These are phyloP conservation scores for Agonopterix alstromeriana DNA, from an alignment of 2,888 invertebrate species.

Conservation along the genomic window DNA sequence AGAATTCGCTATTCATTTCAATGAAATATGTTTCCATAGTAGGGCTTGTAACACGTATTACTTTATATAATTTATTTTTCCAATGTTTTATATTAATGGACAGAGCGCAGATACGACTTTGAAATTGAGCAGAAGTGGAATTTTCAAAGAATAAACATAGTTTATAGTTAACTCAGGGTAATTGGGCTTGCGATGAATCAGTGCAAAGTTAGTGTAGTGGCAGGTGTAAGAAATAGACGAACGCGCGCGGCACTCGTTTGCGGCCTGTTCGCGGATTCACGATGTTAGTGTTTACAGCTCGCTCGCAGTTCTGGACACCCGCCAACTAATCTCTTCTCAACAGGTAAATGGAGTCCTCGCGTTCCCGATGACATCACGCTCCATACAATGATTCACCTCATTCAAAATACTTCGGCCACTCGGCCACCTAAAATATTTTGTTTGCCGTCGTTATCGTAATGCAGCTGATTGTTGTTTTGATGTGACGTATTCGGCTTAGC, in stretches of 20 bases:
- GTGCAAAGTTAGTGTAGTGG: conserved; percentile 5
- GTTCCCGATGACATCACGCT: conserved; percentile 56
- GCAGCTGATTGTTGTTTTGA: conserved; percentile 13
- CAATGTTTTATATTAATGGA: conserved; percentile 5
- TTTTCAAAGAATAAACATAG: conserved; percentile 14
- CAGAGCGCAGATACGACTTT: conserved; percentile 4
- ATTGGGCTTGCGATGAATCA: conserved; percentile 16
- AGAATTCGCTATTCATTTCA: no score
- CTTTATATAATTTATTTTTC: conserved; percentile 8
- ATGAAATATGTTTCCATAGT: no score
- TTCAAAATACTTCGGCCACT: conserved; percentile 43
- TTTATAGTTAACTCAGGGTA: conserved; percentile 3
- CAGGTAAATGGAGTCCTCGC: conserved; percentile 60
- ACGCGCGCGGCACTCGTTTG: conserved; percentile 22
- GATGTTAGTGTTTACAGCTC: conserved; percentile 6
- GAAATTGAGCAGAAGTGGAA: conserved; percentile 13
- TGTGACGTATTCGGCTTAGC: background rate
- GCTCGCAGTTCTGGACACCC: conserved; percentile 38
- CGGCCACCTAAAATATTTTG: conserved; percentile 27
- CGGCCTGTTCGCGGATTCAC: conserved; percentile 9
- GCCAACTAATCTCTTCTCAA: conserved; percentile 63
- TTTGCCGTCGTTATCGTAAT: conserved; percentile 24
- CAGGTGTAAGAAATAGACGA: conserved; percentile 20
- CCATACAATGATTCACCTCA: conserved; percentile 54
- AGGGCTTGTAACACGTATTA: background rate